Base-by-base conservation (phyloP, 1,140 invertebrate genomes). In the Idris sp. region DNA sequence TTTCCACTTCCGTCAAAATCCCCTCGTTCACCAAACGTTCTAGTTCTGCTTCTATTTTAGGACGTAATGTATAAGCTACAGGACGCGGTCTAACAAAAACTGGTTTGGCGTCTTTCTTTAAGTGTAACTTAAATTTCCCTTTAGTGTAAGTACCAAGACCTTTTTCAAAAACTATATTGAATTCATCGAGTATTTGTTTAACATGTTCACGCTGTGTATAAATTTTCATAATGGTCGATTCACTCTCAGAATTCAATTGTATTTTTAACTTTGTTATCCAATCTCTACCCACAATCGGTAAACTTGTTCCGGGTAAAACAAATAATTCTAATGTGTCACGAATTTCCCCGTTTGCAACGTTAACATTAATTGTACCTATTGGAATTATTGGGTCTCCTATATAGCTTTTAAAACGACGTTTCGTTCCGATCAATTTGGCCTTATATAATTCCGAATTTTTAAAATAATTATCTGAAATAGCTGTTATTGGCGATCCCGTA, bases 211-310 rank as follows among this genome's bases (percentile, higher is more conserved):
- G 10, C 10, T 14, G 10, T 13, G 14, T 4, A 14, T 35, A 38
- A 10, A 5, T 38, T 38, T 9, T n/a, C n/a, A 16, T 4, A 15
- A 38, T 15, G 11, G 14, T 16, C 15, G 7, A 16, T 4, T 38
- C 9, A 13, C n/a, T 13, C 5, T 38, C 15, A 16, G 14, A 4
- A n/a, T n/a, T 10, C 85, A 25, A 69, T 36, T 1, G 15, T n/a
- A 38, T 19, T 19, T 26, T 22, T 22, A 38, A 51, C 10, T 26
- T 51, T 2, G 48, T 26, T n/a, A 75, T 44, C 58, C 73, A 75
- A 13, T 69, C 43, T 7, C 49, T n/a, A 3, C 64, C 64, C 7
- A 69, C 7, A 14, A 75, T 64, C 2, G 64, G 73, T 11, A 14
- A 33, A 26, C 54, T 19, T 2, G 15, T 15, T 1, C 62, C 62